Percentiles rank a stretch among this genome's conserved stretches.
These are phyloP conservation scores for Pelecanoides urinatrix DNA, from an alignment of 2,113 vertebrate species.

Conservation along the genomic window DNA sequence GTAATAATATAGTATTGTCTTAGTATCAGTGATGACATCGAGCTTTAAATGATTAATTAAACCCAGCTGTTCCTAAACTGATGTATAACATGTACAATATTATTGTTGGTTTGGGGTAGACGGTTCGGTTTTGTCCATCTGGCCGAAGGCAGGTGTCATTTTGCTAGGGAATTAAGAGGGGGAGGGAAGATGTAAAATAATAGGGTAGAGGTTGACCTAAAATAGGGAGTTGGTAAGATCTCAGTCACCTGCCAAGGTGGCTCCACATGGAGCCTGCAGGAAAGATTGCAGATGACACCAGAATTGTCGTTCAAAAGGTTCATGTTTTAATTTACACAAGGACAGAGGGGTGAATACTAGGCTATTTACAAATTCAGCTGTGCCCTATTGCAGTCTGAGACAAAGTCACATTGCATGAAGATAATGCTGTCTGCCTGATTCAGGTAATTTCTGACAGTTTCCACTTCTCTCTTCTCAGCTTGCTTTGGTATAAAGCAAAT, in stretches of 20 bases:
- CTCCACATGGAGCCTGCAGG: not conserved
- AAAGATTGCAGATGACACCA: not conserved
- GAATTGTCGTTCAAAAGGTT: slow-evolving; percentile 7
- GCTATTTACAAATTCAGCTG: slow-evolving; percentile 57
- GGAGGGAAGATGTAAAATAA: not conserved
- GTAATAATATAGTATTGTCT: not conserved
- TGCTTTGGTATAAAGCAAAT: slow-evolving; percentile 5
- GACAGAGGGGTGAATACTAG: slow-evolving; percentile 8
- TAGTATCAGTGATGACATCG: not conserved
- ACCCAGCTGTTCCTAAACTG: not conserved
- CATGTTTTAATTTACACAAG: slow-evolving; percentile 46
- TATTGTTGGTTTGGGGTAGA: not conserved
- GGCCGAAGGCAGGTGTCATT: not conserved
- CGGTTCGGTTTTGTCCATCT: not conserved
- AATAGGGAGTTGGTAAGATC: not conserved
- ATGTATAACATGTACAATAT: not conserved
- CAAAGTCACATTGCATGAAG: slow-evolving; percentile 64
- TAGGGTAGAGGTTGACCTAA: not conserved
- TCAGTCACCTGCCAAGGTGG: not conserved
- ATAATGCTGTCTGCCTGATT: slow-evolving; percentile 24
- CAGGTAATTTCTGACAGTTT: slow-evolving; percentile 40
- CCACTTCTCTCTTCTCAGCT: slow-evolving; percentile 1
- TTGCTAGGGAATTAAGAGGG: not conserved
- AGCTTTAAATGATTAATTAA: not conserved
- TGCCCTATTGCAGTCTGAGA: slow-evolving; percentile 37